A percentile compares a stretch with the other conserved stretches of the same genome.
phyloP scores from a whole-genome alignment of 2,888 invertebrate genomes.

The Agrilus mali region DNA sequence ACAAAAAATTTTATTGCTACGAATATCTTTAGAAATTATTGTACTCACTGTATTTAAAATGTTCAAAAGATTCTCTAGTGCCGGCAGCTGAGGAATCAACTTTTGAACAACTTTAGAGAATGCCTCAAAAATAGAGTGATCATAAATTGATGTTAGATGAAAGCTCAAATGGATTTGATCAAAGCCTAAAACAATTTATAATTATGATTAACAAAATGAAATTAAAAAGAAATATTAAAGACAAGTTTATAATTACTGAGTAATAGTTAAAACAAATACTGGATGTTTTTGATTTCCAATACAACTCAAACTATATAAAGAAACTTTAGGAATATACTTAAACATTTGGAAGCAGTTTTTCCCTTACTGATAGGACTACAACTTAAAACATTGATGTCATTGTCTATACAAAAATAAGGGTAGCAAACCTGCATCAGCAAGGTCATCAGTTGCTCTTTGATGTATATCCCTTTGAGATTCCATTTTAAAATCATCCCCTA shows the following conservation, averaged over 20 bases:
- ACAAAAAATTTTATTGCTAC: slow-evolving; percentile 1
- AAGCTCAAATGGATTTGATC: slow-evolving; percentile 87
- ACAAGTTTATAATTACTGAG: too few relatives aligned
- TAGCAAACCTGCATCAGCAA: slow-evolving; percentile 63
- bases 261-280: too few relatives aligned
- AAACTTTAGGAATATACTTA: too few relatives aligned
- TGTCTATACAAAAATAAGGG: too few relatives aligned
- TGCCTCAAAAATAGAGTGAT: slow-evolving; percentile 99
- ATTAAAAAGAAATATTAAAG: slow-evolving; percentile 7
- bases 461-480: slow-evolving; percentile 98
- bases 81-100: slow-evolving; percentile 91
- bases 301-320: too few relatives aligned
- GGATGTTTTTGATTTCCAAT: too few relatives aligned
- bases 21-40: neutral
- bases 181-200: slow-evolving; percentile 34
- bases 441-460: slow-evolving; percentile 89
- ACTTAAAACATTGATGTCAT: too few relatives aligned
- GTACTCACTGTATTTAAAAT: slow-evolving; percentile 87
- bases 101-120: slow-evolving; percentile 99
- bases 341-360: too few relatives aligned
- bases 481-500: slow-evolving; percentile 98
- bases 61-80: slow-evolving; percentile 92
- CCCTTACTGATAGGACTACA: too few relatives aligned
- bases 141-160: slow-evolving; percentile 97
- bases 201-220: too few relatives aligned